Conservation (phyloP, 2,797 vertebrate genomes). For the Cossypha niveicapilla region DNA sequence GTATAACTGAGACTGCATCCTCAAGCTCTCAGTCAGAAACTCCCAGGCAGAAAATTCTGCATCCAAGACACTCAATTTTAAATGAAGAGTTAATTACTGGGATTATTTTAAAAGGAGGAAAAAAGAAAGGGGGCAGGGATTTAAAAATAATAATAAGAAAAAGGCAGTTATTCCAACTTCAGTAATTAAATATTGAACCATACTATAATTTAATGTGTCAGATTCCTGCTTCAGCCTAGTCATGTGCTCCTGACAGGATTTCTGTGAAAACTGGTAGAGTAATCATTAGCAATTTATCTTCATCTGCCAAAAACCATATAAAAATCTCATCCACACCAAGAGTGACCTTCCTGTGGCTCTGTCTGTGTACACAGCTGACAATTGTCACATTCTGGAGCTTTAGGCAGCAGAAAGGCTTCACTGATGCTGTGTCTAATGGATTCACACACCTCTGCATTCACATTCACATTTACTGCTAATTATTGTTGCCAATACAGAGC, state of each 20-base stretch:
- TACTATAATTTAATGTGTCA: not conserved
- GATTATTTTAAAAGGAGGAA: not conserved
- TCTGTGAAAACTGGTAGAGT: not conserved
- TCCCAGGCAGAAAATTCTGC: not conserved
- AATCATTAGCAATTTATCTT: not conserved
- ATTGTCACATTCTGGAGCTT: not conserved
- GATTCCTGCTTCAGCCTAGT: not conserved
- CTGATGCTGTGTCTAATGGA: not conserved
- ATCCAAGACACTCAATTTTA: not conserved
- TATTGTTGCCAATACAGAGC: not conserved
- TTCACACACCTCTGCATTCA: not conserved
- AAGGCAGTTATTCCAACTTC: not conserved
- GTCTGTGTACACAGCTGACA: not conserved
- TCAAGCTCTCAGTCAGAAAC: not conserved
- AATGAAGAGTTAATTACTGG: not conserved
- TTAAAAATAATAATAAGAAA: fast-evolving
- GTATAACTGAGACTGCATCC: not conserved
- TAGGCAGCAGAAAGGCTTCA: not conserved
- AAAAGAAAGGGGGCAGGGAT: fast-evolving
- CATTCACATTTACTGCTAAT: conserved; percentile 14
- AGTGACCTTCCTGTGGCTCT: not conserved
- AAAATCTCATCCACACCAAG: not conserved
- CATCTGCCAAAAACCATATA: not conserved
- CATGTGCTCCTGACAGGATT: not conserved
- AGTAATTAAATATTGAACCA: not conserved